Evolutionary conservation across 2,888 invertebrate genomes (phyloP).

Genomic region (Agrochola lychnidis): DNA sequence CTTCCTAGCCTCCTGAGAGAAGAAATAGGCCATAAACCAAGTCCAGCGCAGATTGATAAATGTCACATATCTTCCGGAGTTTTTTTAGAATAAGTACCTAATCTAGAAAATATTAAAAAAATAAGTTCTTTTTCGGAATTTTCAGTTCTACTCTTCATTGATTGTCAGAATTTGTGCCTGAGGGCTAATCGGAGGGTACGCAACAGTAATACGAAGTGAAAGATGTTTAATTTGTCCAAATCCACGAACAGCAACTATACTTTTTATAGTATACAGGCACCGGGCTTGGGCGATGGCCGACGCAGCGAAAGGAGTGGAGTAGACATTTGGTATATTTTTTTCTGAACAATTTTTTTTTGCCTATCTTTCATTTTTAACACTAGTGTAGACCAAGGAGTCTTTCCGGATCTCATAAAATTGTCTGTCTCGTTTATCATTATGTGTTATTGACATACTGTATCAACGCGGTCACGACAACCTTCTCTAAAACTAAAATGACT

Average conservation of each 20-base stretch:
- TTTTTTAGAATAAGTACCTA: background rate
- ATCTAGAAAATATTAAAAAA: background rate
- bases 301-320: constrained; percentile 41
- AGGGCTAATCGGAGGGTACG: constrained; percentile 55
- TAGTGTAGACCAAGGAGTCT: too few species aligned
- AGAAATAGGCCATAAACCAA: too few species aligned
- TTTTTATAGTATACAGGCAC: constrained; percentile 61
- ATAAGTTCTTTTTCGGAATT: background rate
- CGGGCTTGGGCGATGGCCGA: constrained; percentile 41
- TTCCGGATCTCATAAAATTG: background rate
- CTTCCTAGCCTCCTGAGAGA: background rate
- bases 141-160: constrained; percentile 8
- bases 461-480: background rate
- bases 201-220: constrained; percentile 56
- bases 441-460: background rate
- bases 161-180: constrained; percentile 38
- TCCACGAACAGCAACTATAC: constrained; percentile 64
- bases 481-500: background rate
- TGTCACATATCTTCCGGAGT: background rate
- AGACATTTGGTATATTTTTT: background rate
- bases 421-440: background rate
- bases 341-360: background rate
- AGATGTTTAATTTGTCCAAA: constrained; percentile 73
- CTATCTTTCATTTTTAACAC: too few species aligned
- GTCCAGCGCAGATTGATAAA: background rate